phyloP scores from a whole-genome alignment of 2,888 invertebrate genomes.

The Drosophila multiciliata region DNA sequence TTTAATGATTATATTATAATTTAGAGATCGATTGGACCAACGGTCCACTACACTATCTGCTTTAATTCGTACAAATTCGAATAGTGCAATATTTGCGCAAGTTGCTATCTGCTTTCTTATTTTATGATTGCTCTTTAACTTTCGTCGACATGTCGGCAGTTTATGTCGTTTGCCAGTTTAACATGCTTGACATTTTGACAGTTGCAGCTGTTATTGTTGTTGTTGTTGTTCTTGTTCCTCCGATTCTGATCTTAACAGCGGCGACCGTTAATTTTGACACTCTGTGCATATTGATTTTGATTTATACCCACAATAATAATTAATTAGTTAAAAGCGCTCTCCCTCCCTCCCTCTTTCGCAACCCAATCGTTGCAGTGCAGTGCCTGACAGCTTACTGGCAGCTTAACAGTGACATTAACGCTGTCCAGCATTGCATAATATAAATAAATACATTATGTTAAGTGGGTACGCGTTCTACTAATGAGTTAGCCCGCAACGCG shows the following conservation, averaged over 20 bases:
- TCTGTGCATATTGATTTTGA: conserved; percentile 29
- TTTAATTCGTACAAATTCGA: conserved; percentile 7
- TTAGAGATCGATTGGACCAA: background rate
- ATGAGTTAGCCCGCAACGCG: conserved; percentile 60
- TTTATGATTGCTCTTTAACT: background rate
- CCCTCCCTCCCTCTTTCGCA: background rate
- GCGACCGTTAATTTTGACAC: conserved; percentile 8
- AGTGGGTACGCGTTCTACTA: conserved; percentile 39
- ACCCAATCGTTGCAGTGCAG: no score
- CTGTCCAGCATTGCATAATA: conserved; percentile 14
- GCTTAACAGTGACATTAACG: conserved; percentile 20
- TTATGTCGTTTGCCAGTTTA: conserved; percentile 31
- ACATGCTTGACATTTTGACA: conserved; percentile 37
- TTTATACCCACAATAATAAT: conserved; percentile 33
- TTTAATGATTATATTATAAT: background rate
- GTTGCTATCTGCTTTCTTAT: conserved; percentile 7
- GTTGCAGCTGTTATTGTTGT: conserved; percentile 6
- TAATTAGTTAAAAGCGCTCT: conserved; percentile 47
- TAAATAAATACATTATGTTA: conserved; percentile 28
- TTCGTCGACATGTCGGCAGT: conserved; percentile 12
- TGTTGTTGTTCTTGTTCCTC: conserved; percentile 9
- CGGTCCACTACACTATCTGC: background rate
- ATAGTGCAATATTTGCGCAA: conserved; percentile 12
- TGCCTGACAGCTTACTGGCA: conserved; percentile 25
- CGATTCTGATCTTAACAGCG: conserved; percentile 40